phyloP scores from a whole-genome alignment of 2,113 vertebrate genomes.

The Hucho hucho region DNA sequence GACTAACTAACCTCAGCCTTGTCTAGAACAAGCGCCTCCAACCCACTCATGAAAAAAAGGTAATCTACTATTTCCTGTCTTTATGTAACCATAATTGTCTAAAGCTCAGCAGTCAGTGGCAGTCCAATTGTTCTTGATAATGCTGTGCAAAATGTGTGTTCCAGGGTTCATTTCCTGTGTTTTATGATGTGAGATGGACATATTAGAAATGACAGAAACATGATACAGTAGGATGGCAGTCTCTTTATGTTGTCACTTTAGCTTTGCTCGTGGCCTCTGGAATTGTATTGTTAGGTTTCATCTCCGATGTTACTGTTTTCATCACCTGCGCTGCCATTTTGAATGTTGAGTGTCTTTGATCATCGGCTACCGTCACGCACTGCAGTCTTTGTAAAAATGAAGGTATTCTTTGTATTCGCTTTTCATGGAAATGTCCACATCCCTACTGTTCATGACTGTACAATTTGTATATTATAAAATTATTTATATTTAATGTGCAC shows the following conservation, averaged over 20 bases:
- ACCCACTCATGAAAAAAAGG: slow-evolving; percentile 38
- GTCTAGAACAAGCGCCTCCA: slow-evolving; percentile 28
- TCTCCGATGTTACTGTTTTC: slow-evolving; percentile 49
- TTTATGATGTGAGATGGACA: slow-evolving; percentile 50
- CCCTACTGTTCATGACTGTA: slow-evolving; percentile 72
- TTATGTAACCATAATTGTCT: slow-evolving; percentile 56
- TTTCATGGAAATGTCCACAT: slow-evolving; percentile 54
- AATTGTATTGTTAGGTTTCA: slow-evolving; percentile 47
- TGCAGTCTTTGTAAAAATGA: slow-evolving; percentile 47
- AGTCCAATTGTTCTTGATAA: slow-evolving; percentile 62
- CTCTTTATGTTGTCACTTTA: slow-evolving; percentile 54
- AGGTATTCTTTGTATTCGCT: slow-evolving; percentile 58
- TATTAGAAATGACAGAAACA: slow-evolving; percentile 53
- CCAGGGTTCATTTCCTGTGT: slow-evolving; percentile 63
- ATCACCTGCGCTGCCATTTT: slow-evolving; percentile 58
- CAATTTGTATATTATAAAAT: slow-evolving; percentile 83
- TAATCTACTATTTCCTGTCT: slow-evolving; percentile 53
- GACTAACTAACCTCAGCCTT: slow-evolving; percentile 48
- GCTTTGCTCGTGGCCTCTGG: slow-evolving; percentile 54
- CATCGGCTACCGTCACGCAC: slow-evolving; percentile 56
- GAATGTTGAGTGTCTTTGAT: slow-evolving; percentile 64
- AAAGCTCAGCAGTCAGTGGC: slow-evolving; percentile 49
- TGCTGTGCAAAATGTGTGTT: slow-evolving; percentile 37
- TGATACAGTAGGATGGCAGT: slow-evolving; percentile 49
- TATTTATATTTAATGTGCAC: slow-evolving; percentile 79